Evolutionary conservation across 2,888 invertebrate species (phyloP).

Genomic region (Tenthredo scrophulariae): DNA sequence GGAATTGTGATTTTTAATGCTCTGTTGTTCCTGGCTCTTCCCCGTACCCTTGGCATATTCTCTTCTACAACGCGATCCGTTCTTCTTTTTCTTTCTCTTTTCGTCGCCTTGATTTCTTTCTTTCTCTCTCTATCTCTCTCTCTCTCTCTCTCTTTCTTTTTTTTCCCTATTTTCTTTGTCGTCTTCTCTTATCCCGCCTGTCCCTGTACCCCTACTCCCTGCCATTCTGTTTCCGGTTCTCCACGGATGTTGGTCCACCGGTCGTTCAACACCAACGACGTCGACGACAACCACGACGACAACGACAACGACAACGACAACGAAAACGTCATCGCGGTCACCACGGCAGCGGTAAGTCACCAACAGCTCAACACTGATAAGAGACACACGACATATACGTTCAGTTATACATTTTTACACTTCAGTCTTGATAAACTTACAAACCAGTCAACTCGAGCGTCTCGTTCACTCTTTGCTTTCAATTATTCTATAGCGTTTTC

Average conservation of each 20-base stretch:
- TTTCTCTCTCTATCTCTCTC: not conserved
- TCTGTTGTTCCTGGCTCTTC: not conserved
- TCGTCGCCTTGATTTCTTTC: too few species aligned
- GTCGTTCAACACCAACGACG: slow-evolving; percentile 58
- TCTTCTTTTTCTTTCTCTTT: slow-evolving; percentile 4
- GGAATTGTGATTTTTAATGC: not conserved
- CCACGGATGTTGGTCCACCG: slow-evolving; percentile 69
- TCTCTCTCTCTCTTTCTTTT: slow-evolving; percentile 42
- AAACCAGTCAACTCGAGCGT: slow-evolving; percentile 5
- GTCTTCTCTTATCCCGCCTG: slow-evolving; percentile 59
- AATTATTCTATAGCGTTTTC: not conserved
- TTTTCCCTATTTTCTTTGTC: slow-evolving; percentile 54
- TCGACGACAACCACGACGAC: slow-evolving; percentile 31
- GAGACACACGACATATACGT: not conserved
- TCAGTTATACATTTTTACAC: slow-evolving; percentile 25
- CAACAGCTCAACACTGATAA: slow-evolving; percentile 24
- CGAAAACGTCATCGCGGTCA: slow-evolving; percentile 57
- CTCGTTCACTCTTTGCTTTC: not conserved
- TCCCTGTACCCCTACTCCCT: slow-evolving; percentile 54
- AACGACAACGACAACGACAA: slow-evolving; percentile 54
- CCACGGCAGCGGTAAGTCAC: slow-evolving; percentile 57
- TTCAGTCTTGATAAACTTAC: slow-evolving; percentile 23
- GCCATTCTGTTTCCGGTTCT: slow-evolving; percentile 68
- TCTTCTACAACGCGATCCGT: not conserved
- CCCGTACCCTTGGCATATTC: not conserved